Evolutionary conservation across 37 sponge, comb jelly and placozoan genomes (phyloP), one percentile per base, ranked within the genome.

Genomic region (Crambe crambe): DNA sequence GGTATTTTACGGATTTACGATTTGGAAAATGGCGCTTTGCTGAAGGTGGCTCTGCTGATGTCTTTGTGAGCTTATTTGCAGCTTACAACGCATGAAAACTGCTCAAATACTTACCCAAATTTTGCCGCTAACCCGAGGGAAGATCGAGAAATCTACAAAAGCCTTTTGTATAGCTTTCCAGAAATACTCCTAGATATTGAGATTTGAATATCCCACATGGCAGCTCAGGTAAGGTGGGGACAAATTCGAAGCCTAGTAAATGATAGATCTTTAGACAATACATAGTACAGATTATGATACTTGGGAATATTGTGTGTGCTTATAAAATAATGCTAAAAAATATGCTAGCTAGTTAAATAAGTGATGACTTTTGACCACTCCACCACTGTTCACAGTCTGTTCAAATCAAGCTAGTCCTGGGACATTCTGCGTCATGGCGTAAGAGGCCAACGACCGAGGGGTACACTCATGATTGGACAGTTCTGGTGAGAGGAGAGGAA

Each of bases 401-500:
- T 36, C 95, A 98, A 58, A 87, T 98, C 22, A 94, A 92, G 70
- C 75, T 98, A 9, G 83, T 94, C 1, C 79, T 98, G 3, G 99
- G 99, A 34, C 99, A 98, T 80, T 89, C 89, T 43, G 97, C 99
- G 8, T 70, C 82, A 9, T 91, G 92, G 89, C 73, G 99, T 22
- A 95, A 92, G 69, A 90, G 89, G 62, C 91, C 94, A 8, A 96
- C 95, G 15, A 69, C 70, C 3, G 97, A 94, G 26, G 97, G 97
- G 10, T 96, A 83, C 79, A 98, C 97, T 17, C 99, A 98, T 56
- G 99, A 98, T 56, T 98, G 99, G 99, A 93, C 90, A 30, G 79
- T 95, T 26, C 64, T 93, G 0, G 97, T 98, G 0, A 83, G 95
- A 36, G 99, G 99, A 18, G 95, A 93, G 62, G 90, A 94, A 23